A percentile compares a stretch with the other conserved stretches of the same genome.
phyloP scores from a whole-genome alignment of 2,113 vertebrate genomes.

The Bujurquina vittata region DNA sequence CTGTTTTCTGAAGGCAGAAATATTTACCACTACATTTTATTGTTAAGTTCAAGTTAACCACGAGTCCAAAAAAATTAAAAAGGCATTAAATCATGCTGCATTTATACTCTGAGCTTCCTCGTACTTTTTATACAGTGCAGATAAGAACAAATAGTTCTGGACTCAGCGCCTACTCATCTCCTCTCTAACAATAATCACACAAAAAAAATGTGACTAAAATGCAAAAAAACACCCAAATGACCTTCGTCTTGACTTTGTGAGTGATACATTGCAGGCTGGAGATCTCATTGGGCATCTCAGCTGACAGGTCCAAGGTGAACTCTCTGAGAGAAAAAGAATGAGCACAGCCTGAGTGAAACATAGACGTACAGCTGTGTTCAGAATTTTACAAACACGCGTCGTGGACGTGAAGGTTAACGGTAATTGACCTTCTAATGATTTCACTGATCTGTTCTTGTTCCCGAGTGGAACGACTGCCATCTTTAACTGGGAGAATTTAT shows the following conservation, averaged over 20 bases:
- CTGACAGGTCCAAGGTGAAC: constrained; percentile 83
- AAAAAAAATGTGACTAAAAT: not conserved
- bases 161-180: rapidly evolving
- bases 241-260: constrained; percentile 84
- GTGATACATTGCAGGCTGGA: constrained; percentile 74
- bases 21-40: not conserved
- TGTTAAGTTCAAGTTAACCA: not conserved
- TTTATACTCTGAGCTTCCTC: too few relatives aligned
- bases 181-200: not conserved
- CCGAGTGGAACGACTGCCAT: too few relatives aligned
- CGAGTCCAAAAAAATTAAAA: not conserved
- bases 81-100: rapidly evolving
- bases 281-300: constrained; percentile 86
- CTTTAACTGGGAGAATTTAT: too few relatives aligned
- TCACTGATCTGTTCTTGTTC: too few relatives aligned
- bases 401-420: too few relatives aligned
- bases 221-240: constrained; percentile 36
- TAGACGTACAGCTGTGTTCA: rapidly evolving
- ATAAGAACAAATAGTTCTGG: not conserved
- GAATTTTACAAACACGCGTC: too few relatives aligned
- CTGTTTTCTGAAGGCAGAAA: not conserved
- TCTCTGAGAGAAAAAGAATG: constrained; percentile 49
- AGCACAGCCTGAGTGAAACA: not conserved
- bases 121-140: not conserved
- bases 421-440: too few relatives aligned